Evolutionary conservation across 2,888 invertebrate species (phyloP).

Genomic region (Cheilosia soror): DNA sequence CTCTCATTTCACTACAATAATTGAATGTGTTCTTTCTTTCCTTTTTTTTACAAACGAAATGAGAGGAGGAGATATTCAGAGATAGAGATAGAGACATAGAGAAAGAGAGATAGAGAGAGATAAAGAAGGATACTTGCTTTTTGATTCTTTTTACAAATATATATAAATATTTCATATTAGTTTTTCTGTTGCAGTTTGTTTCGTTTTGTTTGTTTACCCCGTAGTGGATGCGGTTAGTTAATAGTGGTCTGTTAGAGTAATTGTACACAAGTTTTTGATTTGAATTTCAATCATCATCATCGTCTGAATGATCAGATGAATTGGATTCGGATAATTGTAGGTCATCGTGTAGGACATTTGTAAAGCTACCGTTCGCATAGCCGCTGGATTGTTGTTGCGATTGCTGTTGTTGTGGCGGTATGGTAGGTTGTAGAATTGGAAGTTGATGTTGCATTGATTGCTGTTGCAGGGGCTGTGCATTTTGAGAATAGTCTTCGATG

Average conservation of each 20-base stretch:
- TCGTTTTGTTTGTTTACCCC: conserved; percentile 55
- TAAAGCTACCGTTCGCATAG: conserved; percentile 80
- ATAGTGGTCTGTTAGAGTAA: conserved; percentile 69
- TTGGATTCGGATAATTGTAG: conserved; percentile 94
- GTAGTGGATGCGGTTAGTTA: conserved; percentile 69
- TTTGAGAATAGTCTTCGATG: conserved; percentile 79
- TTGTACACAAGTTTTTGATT: conserved; percentile 59
- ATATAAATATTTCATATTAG: conserved; percentile 54
- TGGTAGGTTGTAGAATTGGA: conserved; percentile 70
- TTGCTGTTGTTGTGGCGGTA: conserved; percentile 75
- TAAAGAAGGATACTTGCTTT: conserved; percentile 51
- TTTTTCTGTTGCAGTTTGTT: conserved; percentile 63
- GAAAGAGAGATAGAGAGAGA: conserved; percentile 51
- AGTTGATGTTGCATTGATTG: conserved; percentile 75
- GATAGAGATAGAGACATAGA: neutral
- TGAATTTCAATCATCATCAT: conserved; percentile 77
- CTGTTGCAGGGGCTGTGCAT: conserved; percentile 59
- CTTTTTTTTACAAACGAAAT: conserved; percentile 29
- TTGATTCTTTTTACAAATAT: conserved; percentile 64
- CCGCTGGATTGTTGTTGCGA: conserved; percentile 78
- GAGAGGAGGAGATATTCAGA: conserved; percentile 3
- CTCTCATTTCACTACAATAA: conserved; percentile 34
- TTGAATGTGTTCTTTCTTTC: conserved; percentile 50
- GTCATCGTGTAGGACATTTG: conserved; percentile 89
- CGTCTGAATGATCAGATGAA: conserved; percentile 88